A percentile compares a stretch with the other conserved stretches of the same genome.
Conservation (phyloP, 1,140 invertebrate species). For the Drosophila obscura region DNA sequence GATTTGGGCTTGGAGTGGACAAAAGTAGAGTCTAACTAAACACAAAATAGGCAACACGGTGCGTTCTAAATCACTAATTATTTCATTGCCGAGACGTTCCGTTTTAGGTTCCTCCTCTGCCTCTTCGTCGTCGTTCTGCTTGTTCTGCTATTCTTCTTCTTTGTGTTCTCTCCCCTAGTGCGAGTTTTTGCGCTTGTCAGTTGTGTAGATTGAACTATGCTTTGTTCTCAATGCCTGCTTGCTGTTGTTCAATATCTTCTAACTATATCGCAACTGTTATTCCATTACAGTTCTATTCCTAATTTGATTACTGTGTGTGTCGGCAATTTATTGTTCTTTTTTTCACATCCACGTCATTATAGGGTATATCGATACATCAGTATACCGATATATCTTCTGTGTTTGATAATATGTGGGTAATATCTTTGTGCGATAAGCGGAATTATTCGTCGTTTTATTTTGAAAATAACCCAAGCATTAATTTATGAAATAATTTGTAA, state of each 20-base stretch:
- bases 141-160: slow-evolving; percentile 5
- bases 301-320: slow-evolving; percentile 69
- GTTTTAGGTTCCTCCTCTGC: slow-evolving; percentile 23
- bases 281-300: slow-evolving; percentile 18
- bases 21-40: slow-evolving; percentile 26
- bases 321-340: slow-evolving; percentile 77
- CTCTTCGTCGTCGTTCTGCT: slow-evolving; percentile 13
- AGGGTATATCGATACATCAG: slow-evolving; percentile 17
- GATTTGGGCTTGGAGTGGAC: too few relatives aligned
- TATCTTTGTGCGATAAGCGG: too few relatives aligned
- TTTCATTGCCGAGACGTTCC: slow-evolving; percentile 56
- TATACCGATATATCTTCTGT: not conserved
- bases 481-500: too few relatives aligned
- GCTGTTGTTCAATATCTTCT: not conserved
- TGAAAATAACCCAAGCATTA: too few relatives aligned
- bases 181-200: slow-evolving; percentile 18
- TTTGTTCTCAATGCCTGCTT: slow-evolving; percentile 19
- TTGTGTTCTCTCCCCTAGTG: slow-evolving; percentile 31
- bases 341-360: slow-evolving; percentile 75
- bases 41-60: slow-evolving; percentile 35
- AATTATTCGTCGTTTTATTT: not conserved
- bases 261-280: not conserved
- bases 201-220: slow-evolving; percentile 11
- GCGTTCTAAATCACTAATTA: slow-evolving; percentile 49
- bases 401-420: not conserved